Evolutionary conservation across 1,140 invertebrate species (phyloP), one percentile per base, ranked within the genome.

Genomic region (Dreissena polymorpha): DNA sequence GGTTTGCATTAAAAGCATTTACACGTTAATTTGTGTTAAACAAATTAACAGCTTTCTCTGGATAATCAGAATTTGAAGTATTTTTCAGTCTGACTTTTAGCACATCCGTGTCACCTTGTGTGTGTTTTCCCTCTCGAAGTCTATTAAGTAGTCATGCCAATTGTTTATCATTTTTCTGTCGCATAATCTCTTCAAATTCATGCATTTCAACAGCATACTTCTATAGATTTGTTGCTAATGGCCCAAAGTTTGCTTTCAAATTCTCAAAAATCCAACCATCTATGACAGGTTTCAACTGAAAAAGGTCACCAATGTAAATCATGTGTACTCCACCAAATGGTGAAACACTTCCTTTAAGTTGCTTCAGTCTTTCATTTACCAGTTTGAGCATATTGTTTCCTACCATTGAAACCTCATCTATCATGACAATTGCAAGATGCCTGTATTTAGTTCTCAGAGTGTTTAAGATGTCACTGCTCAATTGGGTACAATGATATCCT

Each of bases 371-470:
- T 27, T 73, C 14, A 74, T 87, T 67, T 39, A 89, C 75, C 64
- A 86, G 82, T 23, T 65, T 72, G 18, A 89, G 73, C 86, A 86
- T 87, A 16, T 67, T 78, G 27, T 77, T 86, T 7, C 88, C 86
- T 70, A 88, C 86, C 86, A 89, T 88, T 12, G 76, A 87, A 18
- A 87, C 74, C 75, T 89, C 86, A 84, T 85, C 86, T 64, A 89
- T 89, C 16, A 89, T 74, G 10, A 86, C n/a, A 0, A 86, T 69
- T 69, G 82, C 72, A 18, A 77, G 27, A 60, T 68, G 53, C 57
- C 51, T 64, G 50, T 72, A 77, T 49, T 86, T 81, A 29, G 70
- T 76, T 64, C 65, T 79, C 5, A 80, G 63, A 39, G 70, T 69
- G 49, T 85, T 85, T 29, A 68, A 55, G 10, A 23, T 21, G 64